These are phyloP conservation scores for Papilio demoleus DNA, from an alignment of 2,888 invertebrate genomes.

Conservation along the genomic window DNA sequence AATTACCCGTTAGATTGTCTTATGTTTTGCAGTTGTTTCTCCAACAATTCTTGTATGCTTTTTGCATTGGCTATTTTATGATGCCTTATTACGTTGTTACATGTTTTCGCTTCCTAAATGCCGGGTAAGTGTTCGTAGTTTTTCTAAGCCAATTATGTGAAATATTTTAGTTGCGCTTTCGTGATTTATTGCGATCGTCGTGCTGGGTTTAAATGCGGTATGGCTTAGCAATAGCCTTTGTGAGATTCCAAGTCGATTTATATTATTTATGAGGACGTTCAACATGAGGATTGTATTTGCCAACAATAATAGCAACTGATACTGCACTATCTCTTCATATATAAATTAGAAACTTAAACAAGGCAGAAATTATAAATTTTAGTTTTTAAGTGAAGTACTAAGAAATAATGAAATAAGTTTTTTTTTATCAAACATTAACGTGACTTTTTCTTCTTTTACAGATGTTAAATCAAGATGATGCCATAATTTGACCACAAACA, in stretches of 20 bases:
- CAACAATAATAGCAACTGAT: slow-evolving; percentile 10
- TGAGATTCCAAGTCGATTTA: slow-evolving; percentile 20
- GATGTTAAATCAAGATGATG: slow-evolving; percentile 73
- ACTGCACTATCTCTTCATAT: slow-evolving; percentile 6
- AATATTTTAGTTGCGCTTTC: slow-evolving; percentile 22
- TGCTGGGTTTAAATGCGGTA: slow-evolving; percentile 17
- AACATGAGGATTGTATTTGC: slow-evolving; percentile 15
- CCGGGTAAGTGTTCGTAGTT: slow-evolving; percentile 14
- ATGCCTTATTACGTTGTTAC: slow-evolving; percentile 33
- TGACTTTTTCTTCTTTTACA: slow-evolving; percentile 62
- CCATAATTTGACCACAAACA: slow-evolving; percentile 68
- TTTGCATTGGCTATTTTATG: slow-evolving; percentile 29
- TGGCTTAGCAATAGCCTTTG: slow-evolving; percentile 23
- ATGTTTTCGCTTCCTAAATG: slow-evolving; percentile 30
- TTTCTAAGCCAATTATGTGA: slow-evolving; percentile 27
- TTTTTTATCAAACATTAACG: slow-evolving; percentile 8
- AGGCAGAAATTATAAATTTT: neutral
- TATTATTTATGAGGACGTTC: slow-evolving; percentile 24
- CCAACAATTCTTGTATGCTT: slow-evolving; percentile 31
- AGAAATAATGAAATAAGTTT: too few species aligned
- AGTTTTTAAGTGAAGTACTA: neutral
- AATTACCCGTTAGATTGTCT: slow-evolving; percentile 78
- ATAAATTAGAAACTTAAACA: neutral
- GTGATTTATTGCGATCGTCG: slow-evolving; percentile 27
- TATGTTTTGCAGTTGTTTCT: slow-evolving; percentile 56